Conservation (phyloP, 2,888 invertebrate species). For the Helobdella robusta region DNA sequence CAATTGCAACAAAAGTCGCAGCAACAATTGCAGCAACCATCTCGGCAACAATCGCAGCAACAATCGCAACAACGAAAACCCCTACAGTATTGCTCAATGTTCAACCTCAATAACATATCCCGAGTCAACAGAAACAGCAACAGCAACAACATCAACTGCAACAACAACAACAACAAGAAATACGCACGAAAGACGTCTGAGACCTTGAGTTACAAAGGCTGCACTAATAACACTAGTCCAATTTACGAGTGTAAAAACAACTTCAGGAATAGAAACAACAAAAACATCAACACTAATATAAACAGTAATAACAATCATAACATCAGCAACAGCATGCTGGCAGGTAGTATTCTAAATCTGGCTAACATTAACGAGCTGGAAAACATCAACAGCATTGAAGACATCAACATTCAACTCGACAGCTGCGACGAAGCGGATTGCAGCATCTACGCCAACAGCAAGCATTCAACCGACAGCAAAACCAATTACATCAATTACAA, state of each 20-base stretch:
- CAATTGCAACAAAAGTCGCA: no score
- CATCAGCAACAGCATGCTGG: neutral
- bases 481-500: neutral
- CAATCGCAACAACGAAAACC: constrained; percentile 8
- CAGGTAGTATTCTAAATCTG: neutral
- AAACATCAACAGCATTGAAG: neutral
- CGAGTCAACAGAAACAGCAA: no score
- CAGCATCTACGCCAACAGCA: neutral
- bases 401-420: neutral
- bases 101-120: no score
- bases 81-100: no score
- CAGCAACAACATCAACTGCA: neutral
- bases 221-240: no score
- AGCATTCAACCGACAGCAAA: neutral
- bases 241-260: no score
- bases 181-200: no score
- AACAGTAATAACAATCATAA: no score
- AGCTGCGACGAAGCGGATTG: neutral
- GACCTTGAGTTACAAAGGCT: no score
- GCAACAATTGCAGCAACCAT: no score
- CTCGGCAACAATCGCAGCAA: neutral
- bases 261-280: neutral
- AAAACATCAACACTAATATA: neutral
- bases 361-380: neutral
- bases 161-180: no score